Base-by-base conservation (phyloP, 2,113 vertebrate species). In the Tricholaema leucomelas region DNA sequence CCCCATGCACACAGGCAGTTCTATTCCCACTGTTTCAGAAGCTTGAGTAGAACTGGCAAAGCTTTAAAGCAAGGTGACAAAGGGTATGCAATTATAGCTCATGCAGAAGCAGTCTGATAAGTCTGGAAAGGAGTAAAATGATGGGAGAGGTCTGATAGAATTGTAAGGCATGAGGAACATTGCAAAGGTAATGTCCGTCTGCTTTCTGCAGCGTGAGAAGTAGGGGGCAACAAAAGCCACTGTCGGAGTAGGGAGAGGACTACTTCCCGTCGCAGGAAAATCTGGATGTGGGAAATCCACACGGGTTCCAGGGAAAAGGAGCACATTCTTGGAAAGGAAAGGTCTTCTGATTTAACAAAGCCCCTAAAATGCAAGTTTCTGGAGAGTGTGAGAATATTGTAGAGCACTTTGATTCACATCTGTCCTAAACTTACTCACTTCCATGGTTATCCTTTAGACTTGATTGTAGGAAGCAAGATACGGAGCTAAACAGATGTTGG, bases 151-250 rank as follows among this genome's bases (percentile, higher is more conserved):
- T 27, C 33, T 74, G 46, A 6, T 8, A 67, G 58, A 55, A 60
- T 12, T 35, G n/a, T 61, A 55, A 42, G 38, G 44, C 35, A 8
- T 52, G 60, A 35, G 83, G 72, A 44, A 44, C 8, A 2, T 25
- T 60, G 83, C 48, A 65, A 65, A 95, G 83, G 64, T 90, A 72
- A 60, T 52, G 38, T 50, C 38, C 11, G 20, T 16, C 63, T 85
- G 91, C 59, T 79, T 85, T 93, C 69, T 82, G 23, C 72, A 54
- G 27, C 76, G 38, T 42, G 88, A 76, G 86, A 82, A 85, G 83
- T 52, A 92, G 80, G 72, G 83, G 91, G 75, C 88, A 94, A 93
- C 79, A 91, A 82, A 91, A 90, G 59, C 86, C 80, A 52, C 71
- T 83, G 33, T 87, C 24, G 59, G 85, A 54, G 30, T 20, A n/a